Evolutionary conservation across 1,140 invertebrate genomes (phyloP), one percentile per base, ranked within the genome.

Genomic region (Lepidurus packardi): DNA sequence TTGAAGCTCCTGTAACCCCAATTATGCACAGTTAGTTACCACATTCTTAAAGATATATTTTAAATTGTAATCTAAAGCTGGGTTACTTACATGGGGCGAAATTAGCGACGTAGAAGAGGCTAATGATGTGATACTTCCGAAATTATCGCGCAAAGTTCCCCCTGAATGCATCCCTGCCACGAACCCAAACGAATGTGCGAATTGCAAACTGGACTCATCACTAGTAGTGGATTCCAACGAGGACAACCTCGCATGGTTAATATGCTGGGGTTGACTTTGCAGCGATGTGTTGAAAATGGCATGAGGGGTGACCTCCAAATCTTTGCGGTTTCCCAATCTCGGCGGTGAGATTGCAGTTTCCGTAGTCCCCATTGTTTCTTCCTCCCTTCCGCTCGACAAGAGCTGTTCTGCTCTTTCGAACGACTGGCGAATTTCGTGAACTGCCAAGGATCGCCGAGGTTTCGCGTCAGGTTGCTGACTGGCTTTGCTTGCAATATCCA

Each of bases 61-160:
- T 10, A 44, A 65, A 16, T 42, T 21, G 6, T 24, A 73, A 24
- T 34, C 9, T 24, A 44, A 42, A 16, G 43, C 16, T n/a, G 43
- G 45, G 53, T 73, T 79, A 79, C 81, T 83, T 82, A 88, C 87
- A 84, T 88, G 89, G 77, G 89, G 89, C 6, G 89, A 90, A 79
- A 90, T 90, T 4, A 90, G 83, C 79, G 89, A 90, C 0, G 89
- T 90, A 43, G 88, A 88, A 11, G 89, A 90, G 0, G 89, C 89
- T 7, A 90, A 80, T 3, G 89, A 90, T 6, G 88, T 89, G 79
- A 90, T 89, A 80, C 87, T 89, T 13, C 89, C 89, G 82, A 89
- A 90, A 75, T 89, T 89, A 80, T 88, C 87, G 73, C 84, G 84
- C 44, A 65, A 53, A 53, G 43, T 25, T 41, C 25, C 76, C 8